Conservation (phyloP, 2,797 vertebrate species). For the Pseudocheirus occidentalis region DNA sequence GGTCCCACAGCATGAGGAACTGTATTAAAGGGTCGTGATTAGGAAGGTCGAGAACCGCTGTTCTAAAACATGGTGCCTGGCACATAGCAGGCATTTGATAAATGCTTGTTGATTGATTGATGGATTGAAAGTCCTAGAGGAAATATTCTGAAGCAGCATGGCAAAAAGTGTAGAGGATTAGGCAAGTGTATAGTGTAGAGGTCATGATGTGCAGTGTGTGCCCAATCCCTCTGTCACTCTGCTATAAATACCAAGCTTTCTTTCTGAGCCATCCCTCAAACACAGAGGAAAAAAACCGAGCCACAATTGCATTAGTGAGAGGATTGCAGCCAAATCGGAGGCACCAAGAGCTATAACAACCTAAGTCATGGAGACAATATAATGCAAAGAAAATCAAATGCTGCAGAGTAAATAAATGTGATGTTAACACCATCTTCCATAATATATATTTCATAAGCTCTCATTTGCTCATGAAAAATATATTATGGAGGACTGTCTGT, state of each 20-base stretch:
- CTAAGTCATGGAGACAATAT: neutral
- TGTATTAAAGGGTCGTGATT: too few species aligned
- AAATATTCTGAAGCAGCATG: neutral
- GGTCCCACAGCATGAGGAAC: too few species aligned
- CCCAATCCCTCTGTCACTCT: neutral
- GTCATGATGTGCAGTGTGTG: neutral
- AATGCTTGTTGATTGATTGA: neutral
- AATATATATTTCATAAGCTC: slow-evolving; percentile 54
- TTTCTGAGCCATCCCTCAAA: slow-evolving; percentile 23
- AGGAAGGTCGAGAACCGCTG: too few species aligned
- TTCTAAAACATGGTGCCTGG: neutral
- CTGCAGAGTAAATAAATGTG: slow-evolving; percentile 47
- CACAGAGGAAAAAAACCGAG: neutral
- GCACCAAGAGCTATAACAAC: neutral
- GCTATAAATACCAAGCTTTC: neutral
- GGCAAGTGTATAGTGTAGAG: neutral
- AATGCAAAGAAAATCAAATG: slow-evolving; percentile 15
- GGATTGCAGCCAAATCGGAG: slow-evolving; percentile 8
- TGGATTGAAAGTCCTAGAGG: neutral
- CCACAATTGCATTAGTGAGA: slow-evolving; percentile 9
- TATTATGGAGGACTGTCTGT: slow-evolving; percentile 33
- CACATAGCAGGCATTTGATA: neutral
- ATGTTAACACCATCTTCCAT: slow-evolving; percentile 30
- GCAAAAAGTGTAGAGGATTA: neutral
- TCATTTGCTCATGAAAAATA: slow-evolving; percentile 60